Conservation (phyloP, 2,888 invertebrate species). For the Petrolisthes cinctipes region DNA sequence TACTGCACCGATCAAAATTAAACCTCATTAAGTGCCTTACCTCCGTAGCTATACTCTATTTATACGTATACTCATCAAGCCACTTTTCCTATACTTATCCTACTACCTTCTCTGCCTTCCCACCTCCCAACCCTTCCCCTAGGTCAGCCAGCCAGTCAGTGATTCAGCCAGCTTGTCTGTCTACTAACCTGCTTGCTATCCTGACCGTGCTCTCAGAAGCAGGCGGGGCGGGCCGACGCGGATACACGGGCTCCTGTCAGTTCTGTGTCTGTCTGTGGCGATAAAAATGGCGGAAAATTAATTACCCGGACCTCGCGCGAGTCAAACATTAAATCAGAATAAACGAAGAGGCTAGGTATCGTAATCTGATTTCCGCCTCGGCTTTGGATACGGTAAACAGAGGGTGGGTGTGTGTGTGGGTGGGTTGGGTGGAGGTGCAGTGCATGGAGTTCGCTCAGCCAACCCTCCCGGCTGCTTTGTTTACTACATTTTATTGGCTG, state of each 20-base stretch:
- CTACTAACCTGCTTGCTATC: neutral
- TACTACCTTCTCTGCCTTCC: neutral
- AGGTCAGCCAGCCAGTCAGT: neutral
- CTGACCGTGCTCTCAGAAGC: neutral
- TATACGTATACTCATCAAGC: neutral
- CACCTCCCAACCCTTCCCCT: neutral
- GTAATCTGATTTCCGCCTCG: neutral
- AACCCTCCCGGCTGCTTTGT: too few relatives aligned
- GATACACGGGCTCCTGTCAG: constrained; percentile 24
- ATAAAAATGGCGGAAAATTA: constrained; percentile 30
- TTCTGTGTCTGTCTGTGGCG: constrained; percentile 32
- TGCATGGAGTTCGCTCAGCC: too few relatives aligned
- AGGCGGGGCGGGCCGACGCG: neutral
- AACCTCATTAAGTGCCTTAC: neutral
- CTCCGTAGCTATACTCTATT: neutral
- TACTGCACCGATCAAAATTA: too few relatives aligned
- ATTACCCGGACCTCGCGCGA: constrained; percentile 28
- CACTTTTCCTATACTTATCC: neutral
- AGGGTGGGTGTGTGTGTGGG: neutral
- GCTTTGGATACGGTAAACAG: constrained; percentile 3
- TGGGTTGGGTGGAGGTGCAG: too few relatives aligned
- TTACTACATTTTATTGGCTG: too few relatives aligned
- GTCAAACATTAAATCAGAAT: constrained; percentile 24
- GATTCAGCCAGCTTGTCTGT: neutral
- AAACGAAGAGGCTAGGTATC: constrained; percentile 11